A percentile compares a stretch with the other conserved stretches of the same genome.
Evolutionary conservation across 2,113 vertebrate genomes (phyloP).

Genomic region (Synodontis membranacea): DNA sequence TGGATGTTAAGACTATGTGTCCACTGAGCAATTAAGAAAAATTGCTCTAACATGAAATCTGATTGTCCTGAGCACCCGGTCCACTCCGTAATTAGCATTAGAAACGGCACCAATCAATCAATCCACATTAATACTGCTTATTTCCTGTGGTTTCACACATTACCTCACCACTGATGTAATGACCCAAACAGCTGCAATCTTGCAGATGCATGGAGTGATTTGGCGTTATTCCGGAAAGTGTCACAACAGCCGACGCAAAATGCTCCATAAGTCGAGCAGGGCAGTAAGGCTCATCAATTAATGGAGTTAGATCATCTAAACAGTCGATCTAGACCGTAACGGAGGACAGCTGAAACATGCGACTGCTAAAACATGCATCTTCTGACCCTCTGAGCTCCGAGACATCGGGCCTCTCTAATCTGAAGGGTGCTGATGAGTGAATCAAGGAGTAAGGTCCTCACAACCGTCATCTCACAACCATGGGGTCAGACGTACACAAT

Average conservation of each 20-base stretch:
- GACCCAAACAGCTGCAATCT: slow-evolving; percentile 47
- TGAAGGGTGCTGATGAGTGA: slow-evolving; percentile 9
- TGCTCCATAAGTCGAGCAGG: neutral
- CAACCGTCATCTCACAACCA: neutral
- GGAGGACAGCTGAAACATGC: neutral
- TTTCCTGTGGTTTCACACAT: slow-evolving; percentile 46
- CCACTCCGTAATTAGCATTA: slow-evolving; percentile 6
- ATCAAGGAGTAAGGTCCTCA: slow-evolving; percentile 14
- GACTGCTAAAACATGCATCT: neutral
- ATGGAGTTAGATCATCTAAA: neutral
- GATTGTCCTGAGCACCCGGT: neutral
- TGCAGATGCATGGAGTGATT: slow-evolving; percentile 18
- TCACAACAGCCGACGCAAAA: neutral
- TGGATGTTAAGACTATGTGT: neutral
- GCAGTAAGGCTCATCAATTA: neutral
- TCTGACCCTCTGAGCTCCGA: neutral
- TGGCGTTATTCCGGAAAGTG: slow-evolving; percentile 10
- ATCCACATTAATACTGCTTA: slow-evolving; percentile 20
- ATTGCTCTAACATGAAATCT: neutral
- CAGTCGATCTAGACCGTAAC: neutral
- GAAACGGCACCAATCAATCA: slow-evolving; percentile 6
- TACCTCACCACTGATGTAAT: slow-evolving; percentile 53
- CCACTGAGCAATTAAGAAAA: neutral
- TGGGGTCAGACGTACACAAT: neutral
- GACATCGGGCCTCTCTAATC: neutral